Percentiles rank a stretch among this genome's conserved stretches.
Conservation (phyloP, 2,888 invertebrate genomes). For the Rosalia funebris region DNA sequence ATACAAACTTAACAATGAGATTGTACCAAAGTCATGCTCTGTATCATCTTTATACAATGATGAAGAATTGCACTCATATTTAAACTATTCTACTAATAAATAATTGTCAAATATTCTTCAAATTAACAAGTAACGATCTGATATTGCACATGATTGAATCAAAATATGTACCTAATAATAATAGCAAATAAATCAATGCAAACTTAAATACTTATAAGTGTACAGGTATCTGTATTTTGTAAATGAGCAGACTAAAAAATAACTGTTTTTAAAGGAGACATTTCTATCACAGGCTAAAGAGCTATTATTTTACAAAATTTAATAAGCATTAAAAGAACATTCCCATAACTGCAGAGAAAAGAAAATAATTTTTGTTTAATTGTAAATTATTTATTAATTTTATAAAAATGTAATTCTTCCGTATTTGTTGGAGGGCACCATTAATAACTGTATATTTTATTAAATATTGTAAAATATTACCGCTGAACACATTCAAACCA, state of each 20-base stretch:
- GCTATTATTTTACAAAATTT: constrained; percentile 33
- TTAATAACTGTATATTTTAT: too few relatives aligned
- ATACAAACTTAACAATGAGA: constrained; percentile 51
- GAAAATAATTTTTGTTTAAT: too few relatives aligned
- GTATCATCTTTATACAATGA: constrained; percentile 48
- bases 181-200: constrained; percentile 38
- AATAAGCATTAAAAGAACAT: constrained; percentile 13
- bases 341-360: too few relatives aligned
- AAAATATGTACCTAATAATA: constrained; percentile 8
- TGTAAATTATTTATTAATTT: too few relatives aligned
- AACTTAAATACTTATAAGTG: constrained; percentile 33
- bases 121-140: constrained; percentile 16
- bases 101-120: constrained; percentile 28
- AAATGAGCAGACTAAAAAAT: constrained; percentile 42
- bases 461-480: constrained; percentile 39
- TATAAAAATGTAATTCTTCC: too few relatives aligned
- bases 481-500: constrained; percentile 40
- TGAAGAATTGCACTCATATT: constrained; percentile 49
- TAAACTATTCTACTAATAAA: constrained; percentile 31
- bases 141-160: constrained; percentile 16
- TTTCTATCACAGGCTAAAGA: constrained; percentile 62
- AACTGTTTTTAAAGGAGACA: constrained; percentile 42
- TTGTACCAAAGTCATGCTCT: constrained; percentile 60
- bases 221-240: constrained; percentile 28
- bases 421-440: too few relatives aligned